A percentile compares a stretch with the other conserved stretches of the same genome.
Conservation (phyloP, 2,888 invertebrate genomes). For the Stratiomys singularior region DNA sequence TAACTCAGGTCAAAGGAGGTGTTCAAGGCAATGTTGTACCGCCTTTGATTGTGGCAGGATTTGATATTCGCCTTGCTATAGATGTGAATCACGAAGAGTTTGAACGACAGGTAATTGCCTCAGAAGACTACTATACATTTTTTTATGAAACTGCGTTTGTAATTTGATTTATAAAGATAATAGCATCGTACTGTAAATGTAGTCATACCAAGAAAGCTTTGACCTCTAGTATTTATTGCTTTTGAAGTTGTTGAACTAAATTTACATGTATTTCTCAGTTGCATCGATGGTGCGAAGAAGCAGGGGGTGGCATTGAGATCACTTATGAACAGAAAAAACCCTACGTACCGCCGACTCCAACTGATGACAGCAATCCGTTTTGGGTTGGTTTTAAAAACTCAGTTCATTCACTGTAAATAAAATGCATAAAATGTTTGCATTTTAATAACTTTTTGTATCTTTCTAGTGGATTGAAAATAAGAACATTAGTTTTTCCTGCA, state of each 20-base stretch:
- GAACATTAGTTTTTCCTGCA: conserved; percentile 75
- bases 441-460: not conserved
- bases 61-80: conserved; percentile 74
- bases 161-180: too few species aligned
- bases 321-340: conserved; percentile 74
- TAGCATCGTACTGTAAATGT: too few species aligned
- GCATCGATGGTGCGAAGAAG: conserved; percentile 72
- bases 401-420: conserved; percentile 71
- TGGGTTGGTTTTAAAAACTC: conserved; percentile 78
- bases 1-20: conserved; percentile 78
- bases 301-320: conserved; percentile 76
- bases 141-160: too few species aligned
- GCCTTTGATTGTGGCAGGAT: conserved; percentile 72
- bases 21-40: conserved; percentile 86
- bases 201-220: too few species aligned
- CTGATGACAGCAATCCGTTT: conserved; percentile 73
- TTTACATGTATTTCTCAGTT: too few species aligned
- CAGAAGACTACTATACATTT: too few species aligned
- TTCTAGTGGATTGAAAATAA: conserved; percentile 65
- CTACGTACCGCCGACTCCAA: conserved; percentile 71
- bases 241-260: too few species aligned
- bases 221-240: too few species aligned
- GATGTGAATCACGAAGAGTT: conserved; percentile 69
- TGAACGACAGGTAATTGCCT: conserved; percentile 68
- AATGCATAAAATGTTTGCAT: not conserved